A percentile compares a stretch with the other conserved stretches of the same genome.
Conservation (phyloP, 1,140 invertebrate species). For the Caenorhabditis briggsae region DNA sequence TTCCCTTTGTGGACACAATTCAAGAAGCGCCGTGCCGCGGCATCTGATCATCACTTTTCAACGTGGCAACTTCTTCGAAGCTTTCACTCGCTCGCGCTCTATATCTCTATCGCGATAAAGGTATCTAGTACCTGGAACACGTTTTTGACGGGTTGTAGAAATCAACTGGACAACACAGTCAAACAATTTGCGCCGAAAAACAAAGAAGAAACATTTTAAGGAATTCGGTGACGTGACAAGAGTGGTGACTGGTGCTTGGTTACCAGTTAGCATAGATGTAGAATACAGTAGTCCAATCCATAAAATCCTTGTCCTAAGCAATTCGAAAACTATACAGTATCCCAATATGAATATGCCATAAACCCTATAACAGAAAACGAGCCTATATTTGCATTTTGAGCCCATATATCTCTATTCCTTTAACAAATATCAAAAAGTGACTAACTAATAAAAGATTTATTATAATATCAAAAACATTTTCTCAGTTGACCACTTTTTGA, state of each 20-base stretch:
- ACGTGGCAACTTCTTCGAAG: conserved; percentile 41
- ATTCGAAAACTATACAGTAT: too few relatives aligned
- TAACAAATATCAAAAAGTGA: too few relatives aligned
- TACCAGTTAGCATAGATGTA: neutral
- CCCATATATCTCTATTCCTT: too few relatives aligned
- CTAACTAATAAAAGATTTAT: too few relatives aligned
- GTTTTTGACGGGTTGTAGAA: conserved; percentile 39
- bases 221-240: neutral
- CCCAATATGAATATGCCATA: too few relatives aligned
- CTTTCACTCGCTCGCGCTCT: neutral
- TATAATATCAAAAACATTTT: too few relatives aligned
- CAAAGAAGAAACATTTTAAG: neutral
- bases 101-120: conserved; percentile 39
- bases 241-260: neutral
- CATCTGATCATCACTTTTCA: neutral
- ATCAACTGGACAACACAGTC: conserved; percentile 11
- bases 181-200: neutral
- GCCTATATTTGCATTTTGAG: too few relatives aligned
- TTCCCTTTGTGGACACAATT: neutral
- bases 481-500: too few relatives aligned
- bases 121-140: conserved; percentile 51
- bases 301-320: too few relatives aligned
- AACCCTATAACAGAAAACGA: too few relatives aligned
- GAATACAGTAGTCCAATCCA: too few relatives aligned
- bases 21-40: conserved; percentile 1